These are phyloP conservation scores for Dissostichus mawsoni DNA, from an alignment of 2,113 vertebrate genomes.

Conservation along the genomic window DNA sequence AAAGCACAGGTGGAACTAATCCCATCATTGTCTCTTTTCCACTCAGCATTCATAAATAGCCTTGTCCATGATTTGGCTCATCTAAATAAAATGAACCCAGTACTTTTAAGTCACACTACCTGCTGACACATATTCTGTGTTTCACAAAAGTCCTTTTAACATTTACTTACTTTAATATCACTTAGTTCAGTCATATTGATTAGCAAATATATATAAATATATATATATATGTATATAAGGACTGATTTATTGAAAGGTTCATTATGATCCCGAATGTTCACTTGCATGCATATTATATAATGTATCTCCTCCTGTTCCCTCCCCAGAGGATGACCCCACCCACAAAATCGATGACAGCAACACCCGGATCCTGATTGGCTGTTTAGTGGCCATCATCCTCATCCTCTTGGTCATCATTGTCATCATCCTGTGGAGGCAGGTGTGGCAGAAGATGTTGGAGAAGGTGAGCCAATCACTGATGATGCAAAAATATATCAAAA, in stretches of 20 bases:
- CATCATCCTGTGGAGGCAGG: constrained; percentile 97
- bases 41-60: background rate
- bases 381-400: constrained; percentile 97
- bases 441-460: constrained; percentile 99
- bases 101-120: background rate
- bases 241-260: background rate
- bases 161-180: background rate
- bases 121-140: background rate
- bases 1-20: background rate
- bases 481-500: background rate
- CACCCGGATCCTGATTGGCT: constrained; percentile 95
- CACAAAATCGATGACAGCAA: constrained; percentile 98
- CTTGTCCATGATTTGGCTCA: background rate
- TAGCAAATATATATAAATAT: too few species aligned
- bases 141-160: background rate
- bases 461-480: constrained; percentile 86
- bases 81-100: background rate
- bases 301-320: constrained; percentile 40
- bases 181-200: background rate
- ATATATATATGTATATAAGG: too few species aligned
- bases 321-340: constrained; percentile 87
- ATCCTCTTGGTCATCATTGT: constrained; percentile 97
- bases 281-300: background rate
- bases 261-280: background rate
- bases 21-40: background rate